A percentile compares a stretch with the other conserved stretches of the same genome.
Evolutionary conservation across 2,888 invertebrate genomes (phyloP).

Genomic region (Tupiocoris notatus): DNA sequence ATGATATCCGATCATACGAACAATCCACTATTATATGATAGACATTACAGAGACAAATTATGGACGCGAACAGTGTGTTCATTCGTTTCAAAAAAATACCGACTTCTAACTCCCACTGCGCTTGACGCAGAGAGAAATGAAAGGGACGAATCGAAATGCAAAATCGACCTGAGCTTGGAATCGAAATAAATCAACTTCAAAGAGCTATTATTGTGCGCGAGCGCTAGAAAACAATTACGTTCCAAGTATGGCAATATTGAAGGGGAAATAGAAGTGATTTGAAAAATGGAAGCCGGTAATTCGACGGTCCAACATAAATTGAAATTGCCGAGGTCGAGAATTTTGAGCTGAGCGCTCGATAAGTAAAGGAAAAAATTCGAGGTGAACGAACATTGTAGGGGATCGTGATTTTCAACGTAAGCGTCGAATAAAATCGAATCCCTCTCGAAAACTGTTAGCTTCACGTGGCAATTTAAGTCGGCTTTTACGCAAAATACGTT

Average conservation of each 20-base stretch:
- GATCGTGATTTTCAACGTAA: neutral
- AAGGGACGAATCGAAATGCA: neutral
- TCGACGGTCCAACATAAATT: neutral
- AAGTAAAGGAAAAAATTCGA: neutral
- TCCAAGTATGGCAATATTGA: neutral
- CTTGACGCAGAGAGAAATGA: too few species aligned
- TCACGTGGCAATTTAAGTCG: neutral
- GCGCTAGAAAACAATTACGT: neutral
- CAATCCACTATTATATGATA: too few species aligned
- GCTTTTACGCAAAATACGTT: neutral
- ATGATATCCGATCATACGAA: too few species aligned
- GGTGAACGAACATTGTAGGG: neutral
- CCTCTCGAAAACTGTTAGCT: slow-evolving; percentile 2
- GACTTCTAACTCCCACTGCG: neutral
- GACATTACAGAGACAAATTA: too few species aligned
- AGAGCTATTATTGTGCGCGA: neutral
- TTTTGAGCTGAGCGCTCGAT: neutral
- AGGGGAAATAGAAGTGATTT: neutral
- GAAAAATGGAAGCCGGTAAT: neutral
- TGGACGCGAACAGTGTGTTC: neutral
- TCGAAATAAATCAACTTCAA: neutral
- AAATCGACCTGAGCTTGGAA: neutral
- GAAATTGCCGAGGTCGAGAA: neutral
- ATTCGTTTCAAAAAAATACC: neutral
- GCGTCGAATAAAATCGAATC: neutral